A percentile compares a stretch with the other conserved stretches of the same genome.
Conservation (phyloP, 2,113 vertebrate genomes). For the Lynx canadensis region DNA sequence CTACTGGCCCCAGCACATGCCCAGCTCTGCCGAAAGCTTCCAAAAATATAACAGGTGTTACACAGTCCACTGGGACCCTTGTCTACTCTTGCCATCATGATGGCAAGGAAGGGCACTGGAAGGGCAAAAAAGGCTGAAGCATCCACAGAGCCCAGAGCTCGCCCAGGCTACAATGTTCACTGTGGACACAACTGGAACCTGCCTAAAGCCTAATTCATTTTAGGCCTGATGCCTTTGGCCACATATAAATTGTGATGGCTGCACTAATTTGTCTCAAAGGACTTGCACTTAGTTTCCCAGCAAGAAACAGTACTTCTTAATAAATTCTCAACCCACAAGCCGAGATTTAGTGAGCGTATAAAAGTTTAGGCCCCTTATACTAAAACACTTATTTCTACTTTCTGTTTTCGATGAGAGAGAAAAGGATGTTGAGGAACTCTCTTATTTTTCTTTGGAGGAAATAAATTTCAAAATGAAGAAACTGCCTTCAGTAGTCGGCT, state of each 20-base stretch:
- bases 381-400: slow-evolving; percentile 16
- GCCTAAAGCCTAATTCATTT: slow-evolving; percentile 14
- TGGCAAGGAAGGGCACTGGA: neutral
- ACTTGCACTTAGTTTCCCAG: slow-evolving; percentile 19
- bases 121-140: neutral
- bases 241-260: slow-evolving; percentile 50
- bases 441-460: neutral
- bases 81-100: neutral
- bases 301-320: slow-evolving; percentile 54
- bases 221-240: slow-evolving; percentile 13
- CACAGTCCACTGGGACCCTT: neutral
- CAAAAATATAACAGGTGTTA: neutral
- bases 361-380: neutral
- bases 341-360: slow-evolving; percentile 14
- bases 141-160: neutral
- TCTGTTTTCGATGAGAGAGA: slow-evolving; percentile 24
- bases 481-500: neutral
- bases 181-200: neutral
- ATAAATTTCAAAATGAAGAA: neutral
- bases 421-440: neutral
- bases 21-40: neutral
- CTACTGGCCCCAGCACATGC: neutral
- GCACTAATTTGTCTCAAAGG: slow-evolving; percentile 63
- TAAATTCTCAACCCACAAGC: neutral
- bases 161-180: neutral